These are phyloP conservation scores for Catharus ustulatus DNA, from an alignment of 2,797 vertebrate genomes.

Conservation along the genomic window DNA sequence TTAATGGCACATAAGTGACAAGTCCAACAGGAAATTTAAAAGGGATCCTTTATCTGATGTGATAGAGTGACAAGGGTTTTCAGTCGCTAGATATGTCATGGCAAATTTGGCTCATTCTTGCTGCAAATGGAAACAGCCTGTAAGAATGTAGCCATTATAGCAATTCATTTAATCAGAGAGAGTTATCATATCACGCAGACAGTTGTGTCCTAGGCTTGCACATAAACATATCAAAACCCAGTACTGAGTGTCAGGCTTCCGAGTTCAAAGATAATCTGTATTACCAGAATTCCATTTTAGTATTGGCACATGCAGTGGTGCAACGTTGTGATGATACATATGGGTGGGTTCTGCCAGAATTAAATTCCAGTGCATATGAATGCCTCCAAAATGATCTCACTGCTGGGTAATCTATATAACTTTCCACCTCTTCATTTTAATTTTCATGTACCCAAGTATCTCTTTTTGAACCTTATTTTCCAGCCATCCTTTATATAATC, in stretches of 20 bases:
- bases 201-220: background rate
- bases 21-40: background rate
- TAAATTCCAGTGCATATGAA: slow-evolving; percentile 16
- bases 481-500: background rate
- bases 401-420: background rate
- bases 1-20: background rate
- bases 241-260: background rate
- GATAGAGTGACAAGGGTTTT: background rate
- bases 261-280: slow-evolving; percentile 1
- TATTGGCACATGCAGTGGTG: background rate
- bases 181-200: background rate
- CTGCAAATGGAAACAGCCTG: background rate
- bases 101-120: background rate
- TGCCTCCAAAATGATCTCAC: background rate
- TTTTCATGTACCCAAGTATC: background rate
- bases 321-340: background rate
- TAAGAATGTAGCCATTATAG: background rate
- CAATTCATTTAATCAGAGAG: background rate
- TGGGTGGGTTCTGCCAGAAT: background rate
- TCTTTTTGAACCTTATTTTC: background rate
- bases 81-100: background rate
- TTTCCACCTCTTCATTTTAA: background rate
- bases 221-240: background rate
- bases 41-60: background rate
- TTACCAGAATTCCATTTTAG: slow-evolving; percentile 7